Conservation (phyloP, 2,888 invertebrate genomes). For the Ypsolopha sequella region DNA sequence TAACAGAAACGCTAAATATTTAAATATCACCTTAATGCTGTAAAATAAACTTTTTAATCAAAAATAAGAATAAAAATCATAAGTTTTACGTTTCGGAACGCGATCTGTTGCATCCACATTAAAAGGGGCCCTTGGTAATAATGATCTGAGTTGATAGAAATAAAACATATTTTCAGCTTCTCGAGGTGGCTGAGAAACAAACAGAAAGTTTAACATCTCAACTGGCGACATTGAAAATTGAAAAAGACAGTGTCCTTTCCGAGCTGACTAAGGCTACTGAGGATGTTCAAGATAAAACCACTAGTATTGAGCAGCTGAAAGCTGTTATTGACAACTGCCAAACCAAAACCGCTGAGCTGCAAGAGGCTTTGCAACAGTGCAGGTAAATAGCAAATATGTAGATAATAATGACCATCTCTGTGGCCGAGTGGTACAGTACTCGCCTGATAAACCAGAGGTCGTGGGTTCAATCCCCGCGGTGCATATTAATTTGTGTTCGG, state of each 20-base stretch:
- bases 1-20: too few relatives aligned
- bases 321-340: not conserved
- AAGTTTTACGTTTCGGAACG: too few relatives aligned
- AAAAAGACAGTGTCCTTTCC: conserved; percentile 13
- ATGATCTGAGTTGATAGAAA: too few relatives aligned
- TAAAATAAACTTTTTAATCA: too few relatives aligned
- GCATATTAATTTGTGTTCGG: too few relatives aligned
- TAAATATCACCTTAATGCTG: too few relatives aligned
- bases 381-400: conserved; percentile 9
- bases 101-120: too few relatives aligned
- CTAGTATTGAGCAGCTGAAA: not conserved
- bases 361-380: conserved; percentile 10
- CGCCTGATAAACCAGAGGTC: too few relatives aligned
- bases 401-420: not conserved
- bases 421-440: too few relatives aligned
- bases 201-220: conserved; percentile 13
- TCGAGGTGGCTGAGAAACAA: conserved; percentile 12
- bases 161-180: conserved; percentile 12
- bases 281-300: conserved; percentile 9
- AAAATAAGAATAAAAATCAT: too few relatives aligned
- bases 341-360: conserved; percentile 9
- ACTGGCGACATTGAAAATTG: conserved; percentile 11
- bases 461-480: not conserved
- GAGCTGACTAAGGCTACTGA: conserved; percentile 10
- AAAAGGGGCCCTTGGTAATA: too few relatives aligned